Evolutionary conservation across 2,113 vertebrate genomes (phyloP).

Genomic region (Montifringilla adamsi): DNA sequence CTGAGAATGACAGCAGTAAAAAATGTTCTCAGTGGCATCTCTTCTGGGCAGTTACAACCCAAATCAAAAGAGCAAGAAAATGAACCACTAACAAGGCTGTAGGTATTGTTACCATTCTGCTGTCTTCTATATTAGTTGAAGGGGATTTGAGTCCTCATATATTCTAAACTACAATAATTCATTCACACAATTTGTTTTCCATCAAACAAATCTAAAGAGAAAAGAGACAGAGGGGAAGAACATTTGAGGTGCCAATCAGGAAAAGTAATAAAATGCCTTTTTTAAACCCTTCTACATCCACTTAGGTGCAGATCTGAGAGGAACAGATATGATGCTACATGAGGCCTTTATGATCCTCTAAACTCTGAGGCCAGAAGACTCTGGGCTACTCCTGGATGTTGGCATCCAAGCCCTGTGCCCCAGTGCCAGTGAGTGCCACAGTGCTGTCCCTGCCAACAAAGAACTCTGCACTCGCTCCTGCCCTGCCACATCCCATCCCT

Average conservation of each 20-base stretch:
- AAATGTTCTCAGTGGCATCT: not conserved
- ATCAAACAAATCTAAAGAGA: not conserved
- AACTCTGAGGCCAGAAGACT: not conserved
- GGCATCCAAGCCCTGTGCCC: not conserved
- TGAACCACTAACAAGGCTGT: not conserved
- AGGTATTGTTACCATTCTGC: not conserved
- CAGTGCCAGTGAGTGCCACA: not conserved
- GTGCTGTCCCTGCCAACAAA: not conserved
- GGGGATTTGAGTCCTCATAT: not conserved
- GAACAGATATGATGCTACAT: not conserved
- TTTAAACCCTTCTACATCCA: not conserved
- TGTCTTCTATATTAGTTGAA: not conserved
- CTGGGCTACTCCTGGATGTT: rapidly evolving
- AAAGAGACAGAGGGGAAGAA: not conserved
- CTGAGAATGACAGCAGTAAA: not conserved
- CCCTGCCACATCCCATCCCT: rapidly evolving
- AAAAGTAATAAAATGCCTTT: not conserved
- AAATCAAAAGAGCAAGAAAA: not conserved
- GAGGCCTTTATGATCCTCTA: not conserved
- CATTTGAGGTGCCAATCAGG: not conserved
- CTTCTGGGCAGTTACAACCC: not conserved
- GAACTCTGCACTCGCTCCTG: not conserved
- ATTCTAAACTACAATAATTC: not conserved
- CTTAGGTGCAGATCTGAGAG: not conserved
- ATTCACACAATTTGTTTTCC: not conserved